These are phyloP conservation scores for Carcinoscorpius rotundicauda DNA, from an alignment of 1,140 invertebrate species.

Conservation along the genomic window DNA sequence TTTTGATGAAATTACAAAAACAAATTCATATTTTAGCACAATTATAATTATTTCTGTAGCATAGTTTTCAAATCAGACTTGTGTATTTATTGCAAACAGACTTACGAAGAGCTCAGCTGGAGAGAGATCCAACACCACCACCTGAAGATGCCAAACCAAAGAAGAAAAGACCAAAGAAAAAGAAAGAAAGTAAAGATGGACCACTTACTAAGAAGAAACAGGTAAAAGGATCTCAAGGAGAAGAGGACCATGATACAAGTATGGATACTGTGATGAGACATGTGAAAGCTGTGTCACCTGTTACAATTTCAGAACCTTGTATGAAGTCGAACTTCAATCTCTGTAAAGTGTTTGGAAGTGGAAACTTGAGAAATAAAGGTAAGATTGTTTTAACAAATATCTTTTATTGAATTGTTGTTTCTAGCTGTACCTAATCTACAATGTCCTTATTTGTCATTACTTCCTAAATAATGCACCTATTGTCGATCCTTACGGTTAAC, in stretches of 20 bases:
- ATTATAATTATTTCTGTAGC: too few relatives aligned
- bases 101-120: constrained; percentile 24
- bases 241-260: constrained; percentile 83
- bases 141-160: constrained; percentile 24
- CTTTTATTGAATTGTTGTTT: too few relatives aligned
- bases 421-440: too few relatives aligned
- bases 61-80: too few relatives aligned
- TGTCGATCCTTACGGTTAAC: too few relatives aligned
- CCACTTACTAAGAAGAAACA: constrained; percentile 56
- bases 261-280: constrained; percentile 77
- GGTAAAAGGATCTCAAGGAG: constrained; percentile 48
- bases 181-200: constrained; percentile 12
- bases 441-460: too few relatives aligned
- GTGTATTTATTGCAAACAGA: constrained; percentile 8
- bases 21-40: too few relatives aligned
- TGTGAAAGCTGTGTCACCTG: constrained; percentile 64
- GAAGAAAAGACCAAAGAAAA: constrained; percentile 24
- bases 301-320: constrained; percentile 76
- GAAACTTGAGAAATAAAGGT: constrained; percentile 45
- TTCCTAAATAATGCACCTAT: too few relatives aligned
- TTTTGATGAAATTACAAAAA: too few relatives aligned
- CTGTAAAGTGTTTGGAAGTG: constrained; percentile 63
- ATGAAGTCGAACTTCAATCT: constrained; percentile 67
- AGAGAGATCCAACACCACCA: constrained; percentile 26
- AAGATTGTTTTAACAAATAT: neutral